Percentiles rank a stretch among this genome's conserved stretches.
Conservation (phyloP, 2,797 vertebrate species). For the Melanogrammus aeglefinus region DNA sequence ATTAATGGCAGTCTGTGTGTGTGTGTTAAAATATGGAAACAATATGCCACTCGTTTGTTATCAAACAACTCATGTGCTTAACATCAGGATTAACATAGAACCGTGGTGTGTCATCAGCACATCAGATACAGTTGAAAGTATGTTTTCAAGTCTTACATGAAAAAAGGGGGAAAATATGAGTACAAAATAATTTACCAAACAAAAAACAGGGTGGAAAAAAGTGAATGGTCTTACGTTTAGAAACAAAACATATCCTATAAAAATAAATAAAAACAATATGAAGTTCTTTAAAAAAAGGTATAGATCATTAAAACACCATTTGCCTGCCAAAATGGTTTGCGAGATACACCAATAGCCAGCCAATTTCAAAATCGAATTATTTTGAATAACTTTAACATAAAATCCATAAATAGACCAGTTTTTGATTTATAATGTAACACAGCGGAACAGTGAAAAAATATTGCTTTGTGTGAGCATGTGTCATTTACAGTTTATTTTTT, state of each 20-base stretch:
- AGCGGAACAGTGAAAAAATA: slow-evolving; percentile 31
- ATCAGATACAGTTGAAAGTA: slow-evolving; percentile 63
- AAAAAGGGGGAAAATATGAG: slow-evolving; percentile 54
- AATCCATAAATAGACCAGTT: slow-evolving; percentile 34
- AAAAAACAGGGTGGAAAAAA: slow-evolving; percentile 60
- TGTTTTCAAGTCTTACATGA: slow-evolving; percentile 72
- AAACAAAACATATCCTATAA: slow-evolving; percentile 73
- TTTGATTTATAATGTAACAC: slow-evolving; percentile 5
- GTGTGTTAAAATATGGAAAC: slow-evolving; percentile 41
- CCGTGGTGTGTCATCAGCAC: slow-evolving; percentile 49
- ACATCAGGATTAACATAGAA: slow-evolving; percentile 48
- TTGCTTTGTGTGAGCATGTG: slow-evolving; percentile 21
- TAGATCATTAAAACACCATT: slow-evolving; percentile 75
- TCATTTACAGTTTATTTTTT: background rate
- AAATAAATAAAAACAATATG: slow-evolving; percentile 77
- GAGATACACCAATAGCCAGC: slow-evolving; percentile 66
- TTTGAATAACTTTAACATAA: slow-evolving; percentile 39
- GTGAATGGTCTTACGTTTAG: slow-evolving; percentile 69
- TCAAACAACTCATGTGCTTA: slow-evolving; percentile 51
- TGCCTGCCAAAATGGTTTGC: slow-evolving; percentile 66
- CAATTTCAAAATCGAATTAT: slow-evolving; percentile 51
- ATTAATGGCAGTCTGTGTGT: slow-evolving; percentile 42
- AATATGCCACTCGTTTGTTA: slow-evolving; percentile 50
- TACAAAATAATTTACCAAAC: slow-evolving; percentile 77
- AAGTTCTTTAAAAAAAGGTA: slow-evolving; percentile 75